These are phyloP conservation scores for Salvelinus alpinus DNA, from an alignment of 2,113 vertebrate species.

Conservation along the genomic window DNA sequence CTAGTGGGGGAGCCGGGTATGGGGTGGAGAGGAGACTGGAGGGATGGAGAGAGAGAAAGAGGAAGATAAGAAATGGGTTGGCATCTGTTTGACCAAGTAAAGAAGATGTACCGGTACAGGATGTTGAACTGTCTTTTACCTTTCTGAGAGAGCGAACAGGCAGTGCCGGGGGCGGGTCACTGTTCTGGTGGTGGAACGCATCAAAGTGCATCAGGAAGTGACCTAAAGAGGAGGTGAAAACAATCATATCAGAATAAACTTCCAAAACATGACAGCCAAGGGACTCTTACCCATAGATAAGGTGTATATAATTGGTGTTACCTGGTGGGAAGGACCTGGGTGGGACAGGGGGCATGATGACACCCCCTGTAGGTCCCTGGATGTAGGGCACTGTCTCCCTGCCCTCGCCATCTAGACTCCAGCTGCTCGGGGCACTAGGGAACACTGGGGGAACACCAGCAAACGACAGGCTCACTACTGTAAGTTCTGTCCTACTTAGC, in stretches of 20 bases:
- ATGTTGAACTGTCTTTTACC: conserved; percentile 53
- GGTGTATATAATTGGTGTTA: conserved; percentile 62
- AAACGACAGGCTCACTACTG: conserved; percentile 22
- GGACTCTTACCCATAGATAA: background rate
- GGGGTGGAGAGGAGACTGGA: conserved; percentile 91
- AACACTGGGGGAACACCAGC: conserved; percentile 76
- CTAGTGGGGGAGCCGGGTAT: conserved; percentile 94
- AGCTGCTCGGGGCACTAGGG: conserved; percentile 85
- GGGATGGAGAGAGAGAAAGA: conserved; percentile 35
- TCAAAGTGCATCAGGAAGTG: conserved; percentile 95
- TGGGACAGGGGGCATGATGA: conserved; percentile 84
- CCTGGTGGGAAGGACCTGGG: conserved; percentile 87
- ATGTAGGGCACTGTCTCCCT: conserved; percentile 87
- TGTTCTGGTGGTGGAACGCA: conserved; percentile 90
- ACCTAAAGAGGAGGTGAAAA: conserved; percentile 68
- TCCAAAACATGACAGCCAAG: background rate
- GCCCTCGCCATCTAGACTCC: conserved; percentile 92
- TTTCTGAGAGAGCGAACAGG: conserved; percentile 91
- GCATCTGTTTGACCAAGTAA: background rate
- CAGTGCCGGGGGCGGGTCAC: conserved; percentile 85
- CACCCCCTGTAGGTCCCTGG: conserved; percentile 80
- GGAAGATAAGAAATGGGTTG: background rate
- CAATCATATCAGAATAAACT: background rate
- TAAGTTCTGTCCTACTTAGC: too few relatives aligned
- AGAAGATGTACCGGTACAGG: too few relatives aligned